Evolutionary conservation across 2,888 invertebrate genomes (phyloP).

Genomic region (Leucoma salicis): DNA sequence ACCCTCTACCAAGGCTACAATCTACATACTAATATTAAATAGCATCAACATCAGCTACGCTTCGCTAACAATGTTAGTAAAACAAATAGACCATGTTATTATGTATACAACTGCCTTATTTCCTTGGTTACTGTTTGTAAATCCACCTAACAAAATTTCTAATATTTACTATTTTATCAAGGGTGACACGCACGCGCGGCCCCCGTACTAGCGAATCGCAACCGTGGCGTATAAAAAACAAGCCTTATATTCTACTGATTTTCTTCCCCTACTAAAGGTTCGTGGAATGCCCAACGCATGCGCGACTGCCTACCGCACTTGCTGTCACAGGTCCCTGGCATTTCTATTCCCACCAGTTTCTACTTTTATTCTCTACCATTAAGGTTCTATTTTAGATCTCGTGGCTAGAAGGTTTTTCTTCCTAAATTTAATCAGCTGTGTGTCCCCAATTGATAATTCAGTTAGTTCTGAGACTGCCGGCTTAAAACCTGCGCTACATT

Average conservation of each 20-base stretch:
- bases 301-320: conserved; percentile 54
- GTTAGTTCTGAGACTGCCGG: conserved; percentile 65
- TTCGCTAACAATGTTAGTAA: conserved; percentile 15
- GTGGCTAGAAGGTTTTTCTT: conserved; percentile 52
- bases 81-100: conserved; percentile 21
- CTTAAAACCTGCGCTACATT: conserved; percentile 45
- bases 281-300: conserved; percentile 62
- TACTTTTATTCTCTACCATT: conserved; percentile 47
- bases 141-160: conserved; percentile 58
- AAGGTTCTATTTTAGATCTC: conserved; percentile 54
- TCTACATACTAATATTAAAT: neutral
- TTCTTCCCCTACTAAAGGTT: conserved; percentile 43
- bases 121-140: conserved; percentile 59
- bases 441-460: conserved; percentile 74
- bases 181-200: conserved; percentile 52
- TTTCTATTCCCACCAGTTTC: conserved; percentile 39
- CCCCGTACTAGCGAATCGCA: conserved; percentile 17
- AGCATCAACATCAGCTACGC: neutral
- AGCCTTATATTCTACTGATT: conserved; percentile 30
- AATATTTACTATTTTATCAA: conserved; percentile 52
- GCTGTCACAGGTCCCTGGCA: conserved; percentile 47
- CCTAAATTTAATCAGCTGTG: conserved; percentile 75
- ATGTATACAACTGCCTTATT: conserved; percentile 50
- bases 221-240: conserved; percentile 32
- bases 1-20: neutral